Conservation (phyloP, 2,888 invertebrate species). For the Caenorhabditis japonica region DNA sequence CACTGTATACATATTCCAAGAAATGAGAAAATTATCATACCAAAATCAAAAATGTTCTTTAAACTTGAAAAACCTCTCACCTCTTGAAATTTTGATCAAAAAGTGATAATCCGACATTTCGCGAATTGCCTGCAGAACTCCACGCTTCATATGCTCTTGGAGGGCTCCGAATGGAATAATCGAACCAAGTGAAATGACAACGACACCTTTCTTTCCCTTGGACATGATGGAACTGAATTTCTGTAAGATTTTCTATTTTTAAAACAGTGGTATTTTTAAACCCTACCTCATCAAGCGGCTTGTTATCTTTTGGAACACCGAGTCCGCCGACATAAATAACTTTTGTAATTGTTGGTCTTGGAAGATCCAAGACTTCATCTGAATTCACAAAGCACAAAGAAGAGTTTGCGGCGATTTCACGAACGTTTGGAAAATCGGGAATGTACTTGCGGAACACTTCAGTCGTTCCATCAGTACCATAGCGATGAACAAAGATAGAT, state of each 20-base stretch:
- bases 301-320: constrained; percentile 49
- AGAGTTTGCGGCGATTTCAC: constrained; percentile 65
- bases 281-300: constrained; percentile 52
- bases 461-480: constrained; percentile 61
- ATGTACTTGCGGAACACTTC: constrained; percentile 59
- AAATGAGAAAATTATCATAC: too few relatives aligned
- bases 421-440: constrained; percentile 67
- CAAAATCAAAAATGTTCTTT: too few relatives aligned
- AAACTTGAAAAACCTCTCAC: constrained; percentile 19
- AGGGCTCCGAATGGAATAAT: constrained; percentile 50
- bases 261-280: neutral
- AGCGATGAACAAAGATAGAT: constrained; percentile 59
- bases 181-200: constrained; percentile 67
- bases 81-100: constrained; percentile 65
- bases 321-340: constrained; percentile 60
- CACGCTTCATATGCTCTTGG: constrained; percentile 25
- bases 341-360: constrained; percentile 61
- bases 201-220: constrained; percentile 64
- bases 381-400: constrained; percentile 62
- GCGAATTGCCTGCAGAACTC: constrained; percentile 33
- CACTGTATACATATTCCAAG: too few relatives aligned
- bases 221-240: constrained; percentile 56
- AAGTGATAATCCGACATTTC: constrained; percentile 68
- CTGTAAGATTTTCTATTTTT: constrained; percentile 21
- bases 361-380: constrained; percentile 62